Evolutionary conservation across 2,888 invertebrate species (phyloP).

Genomic region (Aphodius sticticus): DNA sequence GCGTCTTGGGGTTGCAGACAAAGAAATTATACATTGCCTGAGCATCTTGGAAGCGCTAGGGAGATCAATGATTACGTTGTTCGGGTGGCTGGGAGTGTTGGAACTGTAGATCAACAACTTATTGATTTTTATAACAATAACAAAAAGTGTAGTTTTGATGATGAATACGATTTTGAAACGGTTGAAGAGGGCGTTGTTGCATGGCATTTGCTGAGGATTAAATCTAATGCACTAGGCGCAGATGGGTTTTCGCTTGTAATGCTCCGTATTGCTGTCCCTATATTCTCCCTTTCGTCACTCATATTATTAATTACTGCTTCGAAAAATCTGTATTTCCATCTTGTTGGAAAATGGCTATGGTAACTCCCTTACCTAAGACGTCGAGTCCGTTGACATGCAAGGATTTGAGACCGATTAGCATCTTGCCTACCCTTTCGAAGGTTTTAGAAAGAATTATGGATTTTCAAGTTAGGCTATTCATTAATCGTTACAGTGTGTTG

Average conservation of each 20-base stretch:
- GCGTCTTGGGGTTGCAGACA: not conserved
- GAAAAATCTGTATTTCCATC: not conserved
- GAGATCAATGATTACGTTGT: not conserved
- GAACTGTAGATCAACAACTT: not conserved
- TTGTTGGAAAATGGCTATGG: too few relatives aligned
- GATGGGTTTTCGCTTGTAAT: not conserved
- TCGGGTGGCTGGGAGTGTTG: not conserved
- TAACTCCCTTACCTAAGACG: not conserved
- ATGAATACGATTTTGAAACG: not conserved
- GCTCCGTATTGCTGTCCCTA: not conserved
- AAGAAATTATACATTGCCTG: not conserved
- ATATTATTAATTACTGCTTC: not conserved
- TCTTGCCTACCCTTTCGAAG: conserved; percentile 18
- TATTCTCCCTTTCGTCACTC: not conserved
- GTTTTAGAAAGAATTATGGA: conserved; percentile 22
- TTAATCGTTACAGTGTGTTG: conserved; percentile 20
- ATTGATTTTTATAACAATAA: not conserved
- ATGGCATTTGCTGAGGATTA: not conserved
- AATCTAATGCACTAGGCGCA: not conserved
- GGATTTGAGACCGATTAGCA: conserved; percentile 20
- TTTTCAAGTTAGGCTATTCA: conserved; percentile 8
- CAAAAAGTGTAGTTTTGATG: not conserved
- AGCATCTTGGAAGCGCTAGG: not conserved
- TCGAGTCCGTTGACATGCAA: not conserved
- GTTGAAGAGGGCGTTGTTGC: not conserved